phyloP scores from a whole-genome alignment of 2,797 vertebrate species.

The Schizothorax lantsangensis region DNA sequence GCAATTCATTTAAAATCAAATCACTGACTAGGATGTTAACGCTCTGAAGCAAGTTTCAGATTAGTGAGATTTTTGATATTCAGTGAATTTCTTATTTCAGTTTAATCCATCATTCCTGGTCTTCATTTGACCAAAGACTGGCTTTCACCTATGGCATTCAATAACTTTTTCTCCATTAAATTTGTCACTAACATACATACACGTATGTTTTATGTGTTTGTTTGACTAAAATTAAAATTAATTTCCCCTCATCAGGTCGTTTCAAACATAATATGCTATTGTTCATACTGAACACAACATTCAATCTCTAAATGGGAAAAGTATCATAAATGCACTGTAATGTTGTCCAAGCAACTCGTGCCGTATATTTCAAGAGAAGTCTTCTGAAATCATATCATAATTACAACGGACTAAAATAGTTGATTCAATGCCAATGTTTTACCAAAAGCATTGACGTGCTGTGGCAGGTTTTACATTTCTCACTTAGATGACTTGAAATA shows the following conservation, averaged over 20 bases:
- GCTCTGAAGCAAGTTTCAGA: background rate
- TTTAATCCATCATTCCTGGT: background rate
- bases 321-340: too few relatives aligned
- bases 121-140: background rate
- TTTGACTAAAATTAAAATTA: background rate
- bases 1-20: background rate
- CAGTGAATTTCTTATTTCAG: background rate
- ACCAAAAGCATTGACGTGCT: background rate
- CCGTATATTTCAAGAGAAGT: too few relatives aligned
- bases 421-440: background rate
- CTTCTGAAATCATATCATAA: too few relatives aligned
- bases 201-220: background rate
- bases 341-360: too few relatives aligned
- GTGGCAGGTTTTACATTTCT: background rate
- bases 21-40: background rate
- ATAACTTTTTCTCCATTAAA: background rate
- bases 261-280: background rate
- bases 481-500: background rate
- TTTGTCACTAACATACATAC: background rate
- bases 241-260: background rate
- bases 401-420: background rate
- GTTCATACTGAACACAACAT: too few relatives aligned
- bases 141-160: background rate
- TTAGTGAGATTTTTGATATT: background rate
- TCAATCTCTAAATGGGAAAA: too few relatives aligned